Base-by-base conservation (phyloP, 2,888 invertebrate species). In the Nycteola revayana region DNA sequence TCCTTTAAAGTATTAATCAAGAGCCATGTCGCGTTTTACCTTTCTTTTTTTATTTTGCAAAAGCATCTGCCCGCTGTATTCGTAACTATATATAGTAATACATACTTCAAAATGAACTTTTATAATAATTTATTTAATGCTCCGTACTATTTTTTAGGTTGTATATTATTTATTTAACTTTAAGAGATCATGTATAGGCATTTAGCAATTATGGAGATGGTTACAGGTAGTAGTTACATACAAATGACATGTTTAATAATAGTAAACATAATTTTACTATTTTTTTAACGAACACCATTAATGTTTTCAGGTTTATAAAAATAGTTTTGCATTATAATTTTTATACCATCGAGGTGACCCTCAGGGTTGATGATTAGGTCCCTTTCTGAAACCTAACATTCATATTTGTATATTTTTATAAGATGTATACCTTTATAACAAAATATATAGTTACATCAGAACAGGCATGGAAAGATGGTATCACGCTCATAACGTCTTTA, bases 1-100 rank as follows among this genome's bases (percentile, higher is more conserved):
- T 77, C 81, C 79, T 83, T 81, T 77, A 76, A 75, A 74, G 77
- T 73, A 78, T 77, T 79, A 76, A 79, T 80, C 75, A 80, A 77
- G 73, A 69, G 62, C 58, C 74, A 63, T 73, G 75, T 75, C 53
- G 62, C 52, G 57, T 65, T 63, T 49, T 58, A 37, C 63, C 46
- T 60, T 60, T 60, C 49, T 54, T 61, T 68, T 73, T 77, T 72
- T 69, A 68, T 68, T 66, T 66, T 53, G 59, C 61, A 66, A 69
- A 65, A 59, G 72, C 76, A 78, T 75, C 76, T 76, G 75, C 72
- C 66, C 51, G 64, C 60, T 64, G 48, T 14, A 5, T 5, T 14
- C 14, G 5, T 14, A 14, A 2, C 21, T 21, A 21, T 57, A 58
- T 60, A 64, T 46, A 59, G 42, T 30, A 43, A 48, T 53, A 50